Evolutionary conservation across 2,888 invertebrate genomes (phyloP).

Genomic region (Apotomis turbidana): DNA sequence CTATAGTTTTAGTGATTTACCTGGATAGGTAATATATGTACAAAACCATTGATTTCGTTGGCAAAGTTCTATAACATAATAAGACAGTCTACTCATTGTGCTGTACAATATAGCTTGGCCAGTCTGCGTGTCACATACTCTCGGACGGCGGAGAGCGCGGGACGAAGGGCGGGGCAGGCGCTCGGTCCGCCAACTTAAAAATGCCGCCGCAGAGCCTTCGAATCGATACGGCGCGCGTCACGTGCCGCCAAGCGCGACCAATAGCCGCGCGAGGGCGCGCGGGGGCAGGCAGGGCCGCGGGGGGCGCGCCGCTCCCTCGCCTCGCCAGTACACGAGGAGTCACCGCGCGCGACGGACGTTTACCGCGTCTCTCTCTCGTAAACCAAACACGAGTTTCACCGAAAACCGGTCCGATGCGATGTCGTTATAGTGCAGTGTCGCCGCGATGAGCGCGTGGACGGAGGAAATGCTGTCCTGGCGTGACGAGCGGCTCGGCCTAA

Average conservation of each 20-base stretch:
- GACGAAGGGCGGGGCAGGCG: conserved; percentile 75
- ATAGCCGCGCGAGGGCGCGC: conserved; percentile 72
- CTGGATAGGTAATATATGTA: too few species aligned
- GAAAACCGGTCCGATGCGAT: conserved; percentile 76
- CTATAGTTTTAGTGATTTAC: too few species aligned
- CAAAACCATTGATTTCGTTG: background rate
- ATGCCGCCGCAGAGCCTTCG: conserved; percentile 91
- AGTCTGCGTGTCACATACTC: conserved; percentile 52
- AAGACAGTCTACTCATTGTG: background rate
- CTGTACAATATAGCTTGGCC: conserved; percentile 8
- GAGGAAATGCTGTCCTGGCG: conserved; percentile 80
- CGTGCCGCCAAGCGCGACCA: conserved; percentile 84
- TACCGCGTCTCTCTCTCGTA: conserved; percentile 46
- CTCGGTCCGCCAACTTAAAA: conserved; percentile 87
- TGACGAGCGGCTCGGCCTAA: conserved; percentile 76
- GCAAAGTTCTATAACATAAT: too few species aligned
- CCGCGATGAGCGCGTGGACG: conserved; percentile 79
- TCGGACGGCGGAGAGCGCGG: conserved; percentile 59
- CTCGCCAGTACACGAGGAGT: conserved; percentile 75
- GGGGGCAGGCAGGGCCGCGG: conserved; percentile 56
- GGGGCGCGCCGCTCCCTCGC: conserved; percentile 57
- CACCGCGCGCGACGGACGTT: conserved; percentile 61
- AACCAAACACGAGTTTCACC: conserved; percentile 62
- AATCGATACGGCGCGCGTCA: conserved; percentile 90
- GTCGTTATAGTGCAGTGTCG: conserved; percentile 74